phyloP scores from a whole-genome alignment of 1,140 invertebrate species.

The Panulirus ornatus region DNA sequence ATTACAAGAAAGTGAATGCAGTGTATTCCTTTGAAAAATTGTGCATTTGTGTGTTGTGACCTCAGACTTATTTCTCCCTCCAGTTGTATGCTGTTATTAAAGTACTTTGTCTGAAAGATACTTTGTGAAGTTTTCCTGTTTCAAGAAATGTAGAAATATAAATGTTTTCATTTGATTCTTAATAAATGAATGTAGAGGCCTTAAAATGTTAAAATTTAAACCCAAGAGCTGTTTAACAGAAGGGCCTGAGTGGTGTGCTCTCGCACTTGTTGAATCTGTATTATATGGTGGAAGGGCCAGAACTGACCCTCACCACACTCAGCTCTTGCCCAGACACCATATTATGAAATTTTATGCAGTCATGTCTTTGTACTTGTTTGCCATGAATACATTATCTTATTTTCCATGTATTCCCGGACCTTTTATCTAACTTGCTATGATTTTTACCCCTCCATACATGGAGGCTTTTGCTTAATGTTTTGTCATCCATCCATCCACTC shows the following conservation, averaged over 20 bases:
- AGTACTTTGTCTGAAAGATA: conserved; percentile 12
- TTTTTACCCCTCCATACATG: too few species aligned
- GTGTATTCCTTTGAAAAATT: conserved; percentile 13
- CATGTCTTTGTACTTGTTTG: not conserved
- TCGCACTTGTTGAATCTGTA: conserved; percentile 55
- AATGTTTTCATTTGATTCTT: conserved; percentile 1
- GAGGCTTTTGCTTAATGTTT: too few species aligned
- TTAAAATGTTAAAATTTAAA: conserved; percentile 33
- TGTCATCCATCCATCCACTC: not conserved
- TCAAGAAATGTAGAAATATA: conserved; percentile 6
- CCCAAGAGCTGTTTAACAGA: conserved; percentile 23
- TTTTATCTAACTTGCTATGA: not conserved
- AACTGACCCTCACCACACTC: conserved; percentile 16
- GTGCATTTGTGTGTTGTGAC: conserved; percentile 41
- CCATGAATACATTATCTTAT: not conserved
- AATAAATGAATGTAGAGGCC: conserved; percentile 39
- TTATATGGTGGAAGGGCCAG: conserved; percentile 28
- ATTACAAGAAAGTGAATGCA: conserved; percentile 38
- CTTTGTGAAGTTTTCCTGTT: not conserved
- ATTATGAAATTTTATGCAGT: conserved; percentile 13
- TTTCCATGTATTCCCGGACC: not conserved
- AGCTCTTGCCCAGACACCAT: conserved; percentile 13
- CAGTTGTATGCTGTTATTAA: conserved; percentile 45
- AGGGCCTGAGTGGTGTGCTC: conserved; percentile 54
- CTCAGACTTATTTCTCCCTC: conserved; percentile 30